These are phyloP conservation scores for Callyntrura guangdongensis DNA, from an alignment of 2,888 invertebrate species.

Conservation along the genomic window DNA sequence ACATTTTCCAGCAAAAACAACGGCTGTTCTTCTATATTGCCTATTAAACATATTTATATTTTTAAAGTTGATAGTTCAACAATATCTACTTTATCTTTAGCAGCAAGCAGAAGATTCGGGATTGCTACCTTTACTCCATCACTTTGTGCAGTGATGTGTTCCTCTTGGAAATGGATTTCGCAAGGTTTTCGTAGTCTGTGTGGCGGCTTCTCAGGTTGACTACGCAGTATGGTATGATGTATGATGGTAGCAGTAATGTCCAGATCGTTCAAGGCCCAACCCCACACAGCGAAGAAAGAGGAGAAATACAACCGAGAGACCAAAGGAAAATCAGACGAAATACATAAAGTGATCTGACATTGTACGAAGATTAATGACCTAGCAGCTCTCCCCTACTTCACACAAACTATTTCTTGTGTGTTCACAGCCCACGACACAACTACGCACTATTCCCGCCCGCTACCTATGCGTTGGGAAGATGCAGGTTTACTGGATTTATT, in stretches of 20 bases:
- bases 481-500: constrained; percentile 57
- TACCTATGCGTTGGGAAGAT: neutral
- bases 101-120: too few relatives aligned
- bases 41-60: neutral
- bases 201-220: constrained; percentile 2
- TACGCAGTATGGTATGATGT: constrained; percentile 54
- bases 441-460: constrained; percentile 30
- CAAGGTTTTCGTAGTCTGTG: constrained; percentile 54
- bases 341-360: constrained; percentile 83
- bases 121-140: constrained; percentile 11
- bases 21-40: neutral
- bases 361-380: constrained; percentile 83
- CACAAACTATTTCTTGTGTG: constrained; percentile 68
- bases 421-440: constrained; percentile 21
- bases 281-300: neutral
- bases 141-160: constrained; percentile 45
- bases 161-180: constrained; percentile 60
- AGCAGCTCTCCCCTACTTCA: constrained; percentile 78
- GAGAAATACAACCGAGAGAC: constrained; percentile 30
- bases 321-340: constrained; percentile 75
- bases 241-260: constrained; percentile 47
- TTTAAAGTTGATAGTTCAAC: neutral
- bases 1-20: neutral
- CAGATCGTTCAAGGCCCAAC: constrained; percentile 32
- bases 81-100: too few relatives aligned